Conservation (phyloP, 2,113 vertebrate species). For the Podarcis muralis region DNA sequence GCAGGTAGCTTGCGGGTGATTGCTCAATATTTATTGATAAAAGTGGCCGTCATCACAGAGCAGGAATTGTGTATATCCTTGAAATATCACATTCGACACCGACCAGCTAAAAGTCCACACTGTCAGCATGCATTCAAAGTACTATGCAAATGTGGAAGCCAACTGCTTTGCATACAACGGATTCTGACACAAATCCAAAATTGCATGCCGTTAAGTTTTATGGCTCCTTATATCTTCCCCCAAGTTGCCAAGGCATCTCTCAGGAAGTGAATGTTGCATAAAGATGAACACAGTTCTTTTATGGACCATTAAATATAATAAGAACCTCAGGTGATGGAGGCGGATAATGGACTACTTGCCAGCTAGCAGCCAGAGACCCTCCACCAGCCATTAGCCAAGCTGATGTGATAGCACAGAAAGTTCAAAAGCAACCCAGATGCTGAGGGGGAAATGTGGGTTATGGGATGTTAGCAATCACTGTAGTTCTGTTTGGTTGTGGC, state of each 20-base stretch:
- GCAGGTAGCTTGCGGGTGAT: not conserved
- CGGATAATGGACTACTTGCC: not conserved
- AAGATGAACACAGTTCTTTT: not conserved
- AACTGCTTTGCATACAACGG: not conserved
- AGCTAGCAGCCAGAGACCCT: not conserved
- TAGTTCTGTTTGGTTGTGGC: not conserved
- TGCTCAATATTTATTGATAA: not conserved
- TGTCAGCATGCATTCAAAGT: not conserved
- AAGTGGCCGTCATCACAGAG: not conserved
- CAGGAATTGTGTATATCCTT: accelerated
- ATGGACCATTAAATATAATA: not conserved
- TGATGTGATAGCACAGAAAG: not conserved
- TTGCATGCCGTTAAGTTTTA: not conserved
- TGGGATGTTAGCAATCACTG: not conserved
- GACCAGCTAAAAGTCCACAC: no score
- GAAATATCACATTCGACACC: not conserved
- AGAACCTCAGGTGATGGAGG: not conserved
- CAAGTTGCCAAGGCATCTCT: not conserved
- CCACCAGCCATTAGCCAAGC: not conserved
- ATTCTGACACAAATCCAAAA: not conserved
- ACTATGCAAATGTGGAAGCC: not conserved
- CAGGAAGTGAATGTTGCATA: not conserved
- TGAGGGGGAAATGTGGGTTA: not conserved
- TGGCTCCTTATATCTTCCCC: not conserved
- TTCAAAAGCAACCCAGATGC: not conserved